Evolutionary conservation across 1,140 invertebrate species (phyloP).

Genomic region (Drosophila hydei): DNA sequence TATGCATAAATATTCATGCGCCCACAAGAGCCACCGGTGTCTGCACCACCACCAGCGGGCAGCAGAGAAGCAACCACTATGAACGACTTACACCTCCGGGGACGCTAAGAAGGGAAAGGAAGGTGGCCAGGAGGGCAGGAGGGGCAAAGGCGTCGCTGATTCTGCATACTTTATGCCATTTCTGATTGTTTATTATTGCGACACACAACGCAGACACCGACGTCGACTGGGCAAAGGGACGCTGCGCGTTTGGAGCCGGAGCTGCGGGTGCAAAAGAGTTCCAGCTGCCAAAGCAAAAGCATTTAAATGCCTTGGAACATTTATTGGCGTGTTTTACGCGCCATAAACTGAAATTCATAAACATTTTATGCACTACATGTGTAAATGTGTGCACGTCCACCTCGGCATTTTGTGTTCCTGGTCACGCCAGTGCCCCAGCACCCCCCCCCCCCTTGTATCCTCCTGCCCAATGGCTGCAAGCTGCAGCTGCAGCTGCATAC

Average conservation of each 20-base stretch:
- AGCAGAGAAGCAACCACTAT: constrained; percentile 16
- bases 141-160: constrained; percentile 46
- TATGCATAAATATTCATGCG: constrained; percentile 75
- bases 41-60: constrained; percentile 2
- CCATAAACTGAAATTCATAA: constrained; percentile 83
- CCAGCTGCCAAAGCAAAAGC: constrained; percentile 47
- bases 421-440: constrained; percentile 6
- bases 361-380: constrained; percentile 82
- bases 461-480: constrained; percentile 9
- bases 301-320: constrained; percentile 78
- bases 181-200: constrained; percentile 82
- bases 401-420: not conserved
- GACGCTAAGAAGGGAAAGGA: too few species aligned
- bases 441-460: too few species aligned
- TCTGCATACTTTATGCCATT: constrained; percentile 78
- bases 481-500: constrained; percentile 34
- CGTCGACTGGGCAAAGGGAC: not conserved
- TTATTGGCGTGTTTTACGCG: constrained; percentile 82
- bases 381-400: constrained; percentile 60
- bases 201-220: constrained; percentile 46
- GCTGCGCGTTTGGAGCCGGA: not conserved
- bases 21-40: constrained; percentile 36
- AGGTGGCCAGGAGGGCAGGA: too few species aligned
- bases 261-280: constrained; percentile 12
- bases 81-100: not conserved